Evolutionary conservation across 2,113 vertebrate genomes (phyloP).

Genomic region (Hippoglossus stenolepis): DNA sequence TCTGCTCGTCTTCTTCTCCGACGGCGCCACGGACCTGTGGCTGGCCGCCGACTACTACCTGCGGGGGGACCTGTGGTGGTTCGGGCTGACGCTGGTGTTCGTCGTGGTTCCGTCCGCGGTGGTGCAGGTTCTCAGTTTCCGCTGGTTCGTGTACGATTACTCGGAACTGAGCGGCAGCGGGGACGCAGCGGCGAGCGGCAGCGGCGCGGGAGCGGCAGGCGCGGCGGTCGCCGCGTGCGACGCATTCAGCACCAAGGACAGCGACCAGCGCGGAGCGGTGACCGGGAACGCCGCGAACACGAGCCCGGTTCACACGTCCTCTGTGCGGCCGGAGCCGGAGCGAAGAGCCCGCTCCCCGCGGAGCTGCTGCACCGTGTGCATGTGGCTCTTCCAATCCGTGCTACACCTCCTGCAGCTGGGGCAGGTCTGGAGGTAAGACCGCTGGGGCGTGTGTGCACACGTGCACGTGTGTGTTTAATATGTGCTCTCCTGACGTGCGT

Average conservation of each 20-base stretch:
- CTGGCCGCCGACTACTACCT: conserved; percentile 95
- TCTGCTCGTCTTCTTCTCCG: conserved; percentile 95
- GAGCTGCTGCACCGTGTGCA: conserved; percentile 90
- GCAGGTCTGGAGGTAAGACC: conserved; percentile 92
- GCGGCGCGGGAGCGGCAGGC: conserved; percentile 62
- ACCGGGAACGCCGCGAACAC: conserved; percentile 58
- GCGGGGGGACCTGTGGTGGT: conserved; percentile 87
- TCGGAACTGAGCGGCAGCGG: conserved; percentile 74
- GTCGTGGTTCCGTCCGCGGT: conserved; percentile 94
- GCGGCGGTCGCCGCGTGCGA: conserved; percentile 64
- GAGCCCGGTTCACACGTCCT: conserved; percentile 53
- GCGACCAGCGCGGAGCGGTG: conserved; percentile 74
- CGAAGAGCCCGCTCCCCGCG: conserved; percentile 55
- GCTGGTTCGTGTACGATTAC: conserved; percentile 95
- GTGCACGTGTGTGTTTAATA: neutral
- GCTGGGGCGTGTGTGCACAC: neutral
- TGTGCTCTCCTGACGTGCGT: neutral
- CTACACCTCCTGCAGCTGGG: conserved; percentile 95
- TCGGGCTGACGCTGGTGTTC: conserved; percentile 93
- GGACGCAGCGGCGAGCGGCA: conserved; percentile 58
- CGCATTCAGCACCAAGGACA: conserved; percentile 83
- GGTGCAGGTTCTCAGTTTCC: conserved; percentile 95
- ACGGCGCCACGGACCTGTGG: conserved; percentile 97
- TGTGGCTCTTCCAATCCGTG: conserved; percentile 91
- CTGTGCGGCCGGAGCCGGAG: conserved; percentile 59